Evolutionary conservation across 2,888 invertebrate genomes (phyloP), one percentile per base, ranked within the genome.

Genomic region (Agrochola lota): DNA sequence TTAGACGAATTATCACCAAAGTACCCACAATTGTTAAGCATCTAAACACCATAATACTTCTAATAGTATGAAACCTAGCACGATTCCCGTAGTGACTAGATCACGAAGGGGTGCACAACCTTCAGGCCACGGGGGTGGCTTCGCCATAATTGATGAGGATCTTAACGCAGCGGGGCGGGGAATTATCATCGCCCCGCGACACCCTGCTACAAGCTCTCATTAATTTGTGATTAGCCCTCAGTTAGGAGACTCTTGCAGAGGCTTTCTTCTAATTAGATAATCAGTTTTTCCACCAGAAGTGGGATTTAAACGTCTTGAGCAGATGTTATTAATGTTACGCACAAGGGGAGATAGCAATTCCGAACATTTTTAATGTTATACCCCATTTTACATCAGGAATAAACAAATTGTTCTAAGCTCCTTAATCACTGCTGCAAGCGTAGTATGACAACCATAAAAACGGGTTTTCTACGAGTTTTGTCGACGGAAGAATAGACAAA

Each of bases 151-250:
- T 95, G 95, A 96, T 96, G 96, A 95, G 94, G 94, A 95, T 96
- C 96, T 96, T 96, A 95, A 95, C 96, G 93, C 96, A 94, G 95
- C 95, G 94, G 96, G 95, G 96, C 91, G 94, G 92, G 92, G 94
- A 95, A 95, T 96, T 95, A 96, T 96, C 95, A 96, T 95, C 93
- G 93, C 92, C 91, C 91, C 92, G 91, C 95, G 95, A 95, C 95
- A 94, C 95, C 92, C 91, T 91, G 92, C 91, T 95, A 95, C 95
- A 95, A 95, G 94, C 92, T 90, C 93, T 93, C 96, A 96, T 96
- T 96, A 96, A 96, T 96, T 96, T 94, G 94, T 96, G 96, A 96
- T 96, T 96, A 96, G 96, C 95, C 94, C 92, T 92, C 94, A 93
- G 94, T 95, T 93, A 94, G 91, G 92, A 93, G 92, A 94, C 91